These are phyloP conservation scores for Distichodus sexfasciatus DNA, from an alignment of 2,797 vertebrate species.

Conservation along the genomic window DNA sequence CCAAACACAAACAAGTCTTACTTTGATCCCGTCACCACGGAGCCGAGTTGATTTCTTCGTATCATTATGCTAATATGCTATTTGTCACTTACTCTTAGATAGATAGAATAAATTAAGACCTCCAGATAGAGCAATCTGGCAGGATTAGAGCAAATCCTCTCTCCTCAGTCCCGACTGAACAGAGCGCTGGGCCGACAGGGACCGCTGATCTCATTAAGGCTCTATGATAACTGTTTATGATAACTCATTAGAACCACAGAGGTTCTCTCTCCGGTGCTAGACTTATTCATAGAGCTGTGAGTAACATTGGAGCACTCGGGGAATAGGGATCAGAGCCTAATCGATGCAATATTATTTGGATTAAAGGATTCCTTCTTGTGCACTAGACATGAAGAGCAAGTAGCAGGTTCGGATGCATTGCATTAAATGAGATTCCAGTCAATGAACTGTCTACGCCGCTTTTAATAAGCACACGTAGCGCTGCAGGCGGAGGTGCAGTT, in stretches of 20 bases:
- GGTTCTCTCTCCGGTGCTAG: conserved; percentile 5
- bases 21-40: conserved; percentile 46
- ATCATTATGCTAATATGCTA: conserved; percentile 83
- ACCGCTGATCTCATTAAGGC: conserved; percentile 48
- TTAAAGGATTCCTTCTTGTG: conserved; percentile 12
- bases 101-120: conserved; percentile 82
- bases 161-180: conserved; percentile 30
- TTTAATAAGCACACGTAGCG: background rate
- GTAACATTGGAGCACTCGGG: conserved; percentile 27
- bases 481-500: conserved; percentile 1
- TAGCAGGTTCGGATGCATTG: background rate
- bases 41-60: conserved; percentile 51
- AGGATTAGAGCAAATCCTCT: conserved; percentile 52
- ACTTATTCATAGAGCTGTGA: conserved; percentile 17
- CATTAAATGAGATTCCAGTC: background rate
- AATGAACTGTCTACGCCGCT: background rate
- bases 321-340: conserved; percentile 17
- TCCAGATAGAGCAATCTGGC: conserved; percentile 73
- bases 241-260: conserved; percentile 45
- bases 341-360: conserved; percentile 20
- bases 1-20: conserved; percentile 30
- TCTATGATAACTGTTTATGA: conserved; percentile 48
- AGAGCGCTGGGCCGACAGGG: conserved; percentile 37
- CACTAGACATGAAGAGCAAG: background rate
- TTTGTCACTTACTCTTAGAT: conserved; percentile 82